A percentile compares a stretch with the other conserved stretches of the same genome.
phyloP scores from a whole-genome alignment of 2,888 invertebrate genomes.

The Eristalinus aeneus region DNA sequence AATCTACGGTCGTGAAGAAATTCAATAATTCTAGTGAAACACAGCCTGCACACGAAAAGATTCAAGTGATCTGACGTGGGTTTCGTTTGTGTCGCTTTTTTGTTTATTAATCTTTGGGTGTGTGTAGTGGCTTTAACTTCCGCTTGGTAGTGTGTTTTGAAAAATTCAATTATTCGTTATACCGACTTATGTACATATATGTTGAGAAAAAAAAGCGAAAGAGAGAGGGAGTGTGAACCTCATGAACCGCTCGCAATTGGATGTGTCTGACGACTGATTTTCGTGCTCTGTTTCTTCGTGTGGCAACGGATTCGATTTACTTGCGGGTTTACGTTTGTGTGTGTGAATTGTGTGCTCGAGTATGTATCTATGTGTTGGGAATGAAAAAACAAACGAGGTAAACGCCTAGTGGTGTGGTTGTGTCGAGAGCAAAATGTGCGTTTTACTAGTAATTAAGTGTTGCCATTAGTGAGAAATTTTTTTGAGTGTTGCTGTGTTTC shows the following conservation, averaged over 20 bases:
- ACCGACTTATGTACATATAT: background rate
- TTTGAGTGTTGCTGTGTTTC: background rate
- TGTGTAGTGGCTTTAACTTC: background rate
- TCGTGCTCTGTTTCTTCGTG: slow-evolving; percentile 32
- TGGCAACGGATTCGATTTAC: slow-evolving; percentile 13
- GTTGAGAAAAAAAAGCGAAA: background rate
- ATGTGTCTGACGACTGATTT: slow-evolving; percentile 56
- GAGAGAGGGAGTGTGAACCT: background rate
- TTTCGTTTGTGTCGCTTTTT: slow-evolving; percentile 6
- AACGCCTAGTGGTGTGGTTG: background rate
- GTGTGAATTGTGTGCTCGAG: slow-evolving; percentile 10
- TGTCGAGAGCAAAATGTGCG: slow-evolving; percentile 29
- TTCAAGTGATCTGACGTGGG: background rate
- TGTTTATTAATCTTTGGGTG: background rate
- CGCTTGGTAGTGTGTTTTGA: background rate
- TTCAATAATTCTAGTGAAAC: background rate
- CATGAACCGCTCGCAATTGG: slow-evolving; percentile 47
- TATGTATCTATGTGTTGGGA: background rate
- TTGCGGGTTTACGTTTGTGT: slow-evolving; percentile 11
- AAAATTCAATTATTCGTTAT: background rate
- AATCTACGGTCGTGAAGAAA: background rate
- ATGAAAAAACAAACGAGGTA: background rate
- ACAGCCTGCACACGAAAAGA: background rate
- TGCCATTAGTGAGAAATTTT: background rate
- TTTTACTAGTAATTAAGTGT: slow-evolving; percentile 13